phyloP scores from a whole-genome alignment of 2,113 vertebrate genomes.

The Brachyhypopomus occidentalis region DNA sequence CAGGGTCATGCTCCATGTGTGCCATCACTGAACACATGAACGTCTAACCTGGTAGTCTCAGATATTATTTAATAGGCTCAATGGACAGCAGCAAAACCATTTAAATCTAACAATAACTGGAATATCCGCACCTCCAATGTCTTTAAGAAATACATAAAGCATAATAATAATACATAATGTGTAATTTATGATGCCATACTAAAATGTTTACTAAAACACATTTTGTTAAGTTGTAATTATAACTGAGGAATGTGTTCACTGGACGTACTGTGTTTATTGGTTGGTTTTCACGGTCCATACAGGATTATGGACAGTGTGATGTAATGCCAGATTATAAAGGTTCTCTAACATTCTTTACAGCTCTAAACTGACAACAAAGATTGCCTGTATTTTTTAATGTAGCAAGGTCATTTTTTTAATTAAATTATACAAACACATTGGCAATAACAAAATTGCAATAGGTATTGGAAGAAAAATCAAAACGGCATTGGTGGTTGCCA shows the following conservation, averaged over 20 bases:
- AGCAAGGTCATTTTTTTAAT: not conserved
- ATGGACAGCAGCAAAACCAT: too few relatives aligned
- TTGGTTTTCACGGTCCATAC: not conserved
- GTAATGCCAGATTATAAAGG: not conserved
- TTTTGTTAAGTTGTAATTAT: not conserved
- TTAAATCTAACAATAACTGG: too few relatives aligned
- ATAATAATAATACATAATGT: too few relatives aligned
- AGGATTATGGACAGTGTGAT: not conserved
- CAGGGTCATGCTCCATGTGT: not conserved
- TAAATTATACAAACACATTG: not conserved
- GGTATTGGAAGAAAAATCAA: constrained; percentile 4
- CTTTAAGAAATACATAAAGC: too few relatives aligned
- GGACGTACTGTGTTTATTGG: not conserved
- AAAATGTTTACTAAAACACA: not conserved
- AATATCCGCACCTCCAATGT: too few relatives aligned
- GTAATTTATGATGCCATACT: too few relatives aligned
- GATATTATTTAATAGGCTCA: too few relatives aligned
- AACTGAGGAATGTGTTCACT: not conserved
- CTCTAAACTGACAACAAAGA: not conserved
- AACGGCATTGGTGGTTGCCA: not conserved
- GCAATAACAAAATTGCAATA: not conserved
- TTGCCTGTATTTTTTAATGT: not conserved
- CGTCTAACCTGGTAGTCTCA: too few relatives aligned
- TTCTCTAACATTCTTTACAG: not conserved
- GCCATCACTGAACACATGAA: not conserved